Evolutionary conservation across 1,140 invertebrate genomes (phyloP).

Genomic region (Cotesia chilonis): DNA sequence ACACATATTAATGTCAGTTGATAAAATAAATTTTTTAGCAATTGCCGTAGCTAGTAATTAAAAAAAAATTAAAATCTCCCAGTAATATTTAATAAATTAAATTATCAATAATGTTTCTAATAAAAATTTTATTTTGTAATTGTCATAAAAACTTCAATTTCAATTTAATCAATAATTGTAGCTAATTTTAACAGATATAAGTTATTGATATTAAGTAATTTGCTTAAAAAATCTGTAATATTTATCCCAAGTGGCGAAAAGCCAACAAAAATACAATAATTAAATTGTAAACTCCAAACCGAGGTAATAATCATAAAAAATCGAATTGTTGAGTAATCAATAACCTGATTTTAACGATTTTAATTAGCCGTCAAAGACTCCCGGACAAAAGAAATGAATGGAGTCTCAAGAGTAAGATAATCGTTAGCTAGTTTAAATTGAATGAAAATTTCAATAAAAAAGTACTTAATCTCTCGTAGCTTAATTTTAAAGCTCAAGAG

Average conservation of each 20-base stretch:
- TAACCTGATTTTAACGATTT: neutral
- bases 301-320: neutral
- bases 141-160: too few relatives aligned
- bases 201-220: too few relatives aligned
- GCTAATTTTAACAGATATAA: too few relatives aligned
- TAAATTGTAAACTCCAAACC: neutral
- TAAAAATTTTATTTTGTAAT: too few relatives aligned
- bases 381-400: conserved; percentile 2
- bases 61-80: too few relatives aligned
- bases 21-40: too few relatives aligned
- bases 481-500: conserved; percentile 1
- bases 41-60: too few relatives aligned
- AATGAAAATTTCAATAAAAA: conserved; percentile 13
- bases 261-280: neutral
- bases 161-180: too few relatives aligned
- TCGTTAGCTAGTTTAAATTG: conserved; percentile 8
- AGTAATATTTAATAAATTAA: too few relatives aligned
- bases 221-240: too few relatives aligned
- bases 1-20: too few relatives aligned
- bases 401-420: conserved; percentile 14
- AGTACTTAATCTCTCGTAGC: neutral
- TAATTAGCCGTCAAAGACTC: conserved; percentile 9
- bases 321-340: conserved; percentile 2
- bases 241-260: neutral
- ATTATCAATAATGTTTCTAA: too few relatives aligned